Base-by-base conservation (phyloP, 1,140 invertebrate genomes). In the Probaryconus sp. region DNA sequence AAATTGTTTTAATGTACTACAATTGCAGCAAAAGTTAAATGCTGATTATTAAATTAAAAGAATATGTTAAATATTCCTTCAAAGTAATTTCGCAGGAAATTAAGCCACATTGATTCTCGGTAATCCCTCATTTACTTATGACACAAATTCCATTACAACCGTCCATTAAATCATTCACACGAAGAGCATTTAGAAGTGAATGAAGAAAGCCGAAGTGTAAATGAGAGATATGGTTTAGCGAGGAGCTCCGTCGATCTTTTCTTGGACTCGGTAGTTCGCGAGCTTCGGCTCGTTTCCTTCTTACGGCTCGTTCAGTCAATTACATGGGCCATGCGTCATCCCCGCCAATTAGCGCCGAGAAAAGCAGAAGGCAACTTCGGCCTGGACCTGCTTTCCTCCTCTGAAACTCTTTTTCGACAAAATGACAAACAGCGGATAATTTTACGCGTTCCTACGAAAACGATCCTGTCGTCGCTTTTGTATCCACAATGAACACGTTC, bases 321-420 rank as follows among this genome's bases (percentile, higher is more conserved):
- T 84, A 84, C 63, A 79, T 79, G 60, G 60, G 61, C 79, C 77
- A 82, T 85, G 76, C 74, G 77, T 85, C 83, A 85, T 82, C 76
- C 81, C 75, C 79, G 80, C 82, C 82, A 85, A 85, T 85, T 85
- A 85, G 80, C 61, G 69, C 55, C 16, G 56, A 81, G 78, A 74
- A 77, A 81, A 71, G 64, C 58, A 61, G 60, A 61, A 40, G 48
- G 55, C 69, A 76, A 24, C 64, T 48, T 47, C 50, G 31, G 16
- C 5, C 5, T n/a, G 50, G 9, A 58, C 30, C 58, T n/a, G 17
- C 30, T 16, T 7, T 17, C 33, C 75, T 51, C 28, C 16, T 40
- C 14, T 11, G n/a, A n/a, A 7, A 24, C 3, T 45, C 7, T 20
- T 42, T 24, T 61, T 33, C 21, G 0, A 0, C 13, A 17, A 33